phyloP scores from a whole-genome alignment of 2,797 vertebrate genomes.

The Lepus townsendii region DNA sequence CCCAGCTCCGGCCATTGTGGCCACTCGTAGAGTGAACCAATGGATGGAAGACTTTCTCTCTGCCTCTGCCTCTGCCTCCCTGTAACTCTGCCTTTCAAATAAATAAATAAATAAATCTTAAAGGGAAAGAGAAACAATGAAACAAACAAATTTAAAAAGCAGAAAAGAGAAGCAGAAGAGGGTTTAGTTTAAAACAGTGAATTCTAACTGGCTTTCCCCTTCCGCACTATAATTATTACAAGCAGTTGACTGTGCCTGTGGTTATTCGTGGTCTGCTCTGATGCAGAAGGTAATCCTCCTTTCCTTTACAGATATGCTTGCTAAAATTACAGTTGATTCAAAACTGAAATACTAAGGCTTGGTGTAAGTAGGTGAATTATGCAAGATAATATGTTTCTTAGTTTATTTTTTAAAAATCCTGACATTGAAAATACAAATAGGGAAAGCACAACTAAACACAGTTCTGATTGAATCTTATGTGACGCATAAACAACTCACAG shows the following conservation, averaged over 20 bases:
- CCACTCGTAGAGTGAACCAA: too few species aligned
- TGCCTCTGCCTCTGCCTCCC: too few species aligned
- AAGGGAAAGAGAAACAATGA: background rate
- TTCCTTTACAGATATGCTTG: background rate
- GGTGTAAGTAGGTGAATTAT: background rate
- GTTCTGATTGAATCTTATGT: background rate
- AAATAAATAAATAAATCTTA: too few species aligned
- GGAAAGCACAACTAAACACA: background rate
- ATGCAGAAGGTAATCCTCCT: background rate
- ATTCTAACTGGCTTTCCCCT: accelerated
- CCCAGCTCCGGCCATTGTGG: too few species aligned
- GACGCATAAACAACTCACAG: background rate
- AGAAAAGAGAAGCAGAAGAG: background rate
- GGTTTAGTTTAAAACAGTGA: background rate
- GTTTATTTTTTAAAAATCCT: conserved; percentile 22
- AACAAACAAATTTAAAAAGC: background rate
- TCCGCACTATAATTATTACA: background rate
- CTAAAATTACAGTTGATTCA: conserved; percentile 16
- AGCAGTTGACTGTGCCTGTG: background rate
- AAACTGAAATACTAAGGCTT: background rate
- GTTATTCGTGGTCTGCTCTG: background rate
- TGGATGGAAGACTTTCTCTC: too few species aligned
- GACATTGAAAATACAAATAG: background rate
- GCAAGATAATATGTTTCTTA: background rate
- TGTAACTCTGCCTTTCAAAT: too few species aligned